phyloP scores from a whole-genome alignment of 2,113 vertebrate genomes.

The Bubo scandiacus region DNA sequence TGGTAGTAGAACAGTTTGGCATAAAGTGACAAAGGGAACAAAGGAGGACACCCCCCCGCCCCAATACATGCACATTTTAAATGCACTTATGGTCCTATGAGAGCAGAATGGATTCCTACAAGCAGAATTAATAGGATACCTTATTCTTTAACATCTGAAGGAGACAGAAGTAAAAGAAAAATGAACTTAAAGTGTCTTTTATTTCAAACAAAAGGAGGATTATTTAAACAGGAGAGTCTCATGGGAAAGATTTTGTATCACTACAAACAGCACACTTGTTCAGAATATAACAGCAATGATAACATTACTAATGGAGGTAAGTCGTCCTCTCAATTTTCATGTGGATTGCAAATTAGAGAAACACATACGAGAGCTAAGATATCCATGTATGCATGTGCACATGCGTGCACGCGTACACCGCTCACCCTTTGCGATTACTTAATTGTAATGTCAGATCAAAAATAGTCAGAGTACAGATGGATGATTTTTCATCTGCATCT shows the following conservation, averaged over 20 bases:
- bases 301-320: neutral
- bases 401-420: rapidly evolving
- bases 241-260: neutral
- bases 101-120: constrained; percentile 4
- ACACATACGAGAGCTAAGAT: neutral
- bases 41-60: neutral
- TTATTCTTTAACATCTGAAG: constrained; percentile 19
- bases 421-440: neutral
- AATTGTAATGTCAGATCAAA: neutral
- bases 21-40: neutral
- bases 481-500: constrained; percentile 4
- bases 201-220: neutral
- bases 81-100: neutral
- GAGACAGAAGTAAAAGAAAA: neutral
- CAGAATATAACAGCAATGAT: neutral
- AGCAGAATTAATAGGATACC: neutral
- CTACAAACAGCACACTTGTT: neutral
- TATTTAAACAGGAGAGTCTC: constrained; percentile 31
- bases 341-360: neutral
- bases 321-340: neutral
- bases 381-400: neutral
- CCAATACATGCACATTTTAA: neutral
- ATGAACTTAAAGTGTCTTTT: neutral
- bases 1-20: neutral
- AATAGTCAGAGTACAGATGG: neutral